Conservation (phyloP, 92 coral and sea anemone species). For the Porites evermanni region DNA sequence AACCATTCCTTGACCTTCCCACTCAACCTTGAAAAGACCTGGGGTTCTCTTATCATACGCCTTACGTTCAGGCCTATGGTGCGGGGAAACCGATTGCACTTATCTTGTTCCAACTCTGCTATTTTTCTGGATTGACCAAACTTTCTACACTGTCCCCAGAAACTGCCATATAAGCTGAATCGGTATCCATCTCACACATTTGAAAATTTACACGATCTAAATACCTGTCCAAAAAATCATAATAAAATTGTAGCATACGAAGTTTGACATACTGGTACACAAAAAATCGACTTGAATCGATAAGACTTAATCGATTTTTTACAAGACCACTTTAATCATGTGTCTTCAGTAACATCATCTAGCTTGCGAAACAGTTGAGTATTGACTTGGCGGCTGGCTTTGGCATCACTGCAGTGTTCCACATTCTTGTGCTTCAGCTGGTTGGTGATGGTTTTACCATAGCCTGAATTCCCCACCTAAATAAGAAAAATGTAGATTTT, state of each 20-base stretch:
- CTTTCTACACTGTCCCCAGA: slow-evolving; percentile 43
- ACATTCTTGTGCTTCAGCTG: slow-evolving; percentile 51
- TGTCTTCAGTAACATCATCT: slow-evolving; percentile 40
- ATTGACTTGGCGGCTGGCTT: slow-evolving; percentile 34
- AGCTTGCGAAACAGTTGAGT: slow-evolving; percentile 47
- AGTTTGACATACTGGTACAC: slow-evolving; percentile 68
- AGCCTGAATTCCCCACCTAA: slow-evolving; percentile 39
- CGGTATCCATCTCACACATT: background rate
- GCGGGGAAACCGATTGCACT: slow-evolving; percentile 54
- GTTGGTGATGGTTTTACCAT: slow-evolving; percentile 54
- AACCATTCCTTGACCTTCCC: slow-evolving; percentile 33
- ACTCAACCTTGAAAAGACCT: slow-evolving; percentile 1
- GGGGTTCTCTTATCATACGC: slow-evolving; percentile 27
- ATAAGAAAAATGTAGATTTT: background rate
- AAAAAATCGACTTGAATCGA: slow-evolving; percentile 41
- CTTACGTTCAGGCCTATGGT: slow-evolving; percentile 45
- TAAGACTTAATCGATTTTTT: slow-evolving; percentile 16
- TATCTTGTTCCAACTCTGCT: slow-evolving; percentile 28
- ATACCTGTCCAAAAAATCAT: slow-evolving; percentile 50
- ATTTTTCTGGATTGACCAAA: slow-evolving; percentile 58
- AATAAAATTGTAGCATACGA: slow-evolving; percentile 58
- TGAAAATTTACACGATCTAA: slow-evolving; percentile 46
- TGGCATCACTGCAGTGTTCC: slow-evolving; percentile 27
- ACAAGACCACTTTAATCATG: slow-evolving; percentile 23
- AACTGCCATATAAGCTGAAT: slow-evolving; percentile 59